Percentiles rank a stretch among this genome's conserved stretches.
Evolutionary conservation across 1,140 invertebrate genomes (phyloP).

Genomic region (Drosophila pseudoananassae): DNA sequence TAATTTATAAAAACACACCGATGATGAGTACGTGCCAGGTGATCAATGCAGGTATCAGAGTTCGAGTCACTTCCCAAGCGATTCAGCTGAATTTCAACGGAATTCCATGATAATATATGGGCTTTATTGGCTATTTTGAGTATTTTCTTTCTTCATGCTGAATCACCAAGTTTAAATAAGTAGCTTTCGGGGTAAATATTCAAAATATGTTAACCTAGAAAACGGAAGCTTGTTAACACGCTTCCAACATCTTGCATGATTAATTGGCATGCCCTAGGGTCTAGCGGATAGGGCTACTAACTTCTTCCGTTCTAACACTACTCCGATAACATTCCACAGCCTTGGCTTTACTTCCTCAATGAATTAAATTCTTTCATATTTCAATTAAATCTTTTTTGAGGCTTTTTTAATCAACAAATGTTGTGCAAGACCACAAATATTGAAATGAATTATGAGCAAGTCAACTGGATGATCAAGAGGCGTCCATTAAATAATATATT

Average conservation of each 20-base stretch:
- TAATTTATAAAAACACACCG: slow-evolving; percentile 37
- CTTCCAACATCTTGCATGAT: slow-evolving; percentile 10
- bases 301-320: background rate
- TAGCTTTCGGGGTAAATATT: background rate
- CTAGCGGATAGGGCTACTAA: background rate
- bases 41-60: slow-evolving; percentile 27
- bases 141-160: slow-evolving; percentile 27
- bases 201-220: slow-evolving; percentile 2
- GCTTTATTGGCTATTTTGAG: background rate
- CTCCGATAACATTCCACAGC: background rate
- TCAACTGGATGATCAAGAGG: slow-evolving; percentile 55
- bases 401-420: background rate
- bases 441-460: slow-evolving; percentile 50
- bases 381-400: slow-evolving; percentile 11
- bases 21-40: slow-evolving; percentile 69
- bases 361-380: slow-evolving; percentile 5
- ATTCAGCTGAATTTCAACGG: slow-evolving; percentile 60
- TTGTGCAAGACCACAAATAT: slow-evolving; percentile 13
- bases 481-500: slow-evolving; percentile 44
- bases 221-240: slow-evolving; percentile 54
- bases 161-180: slow-evolving; percentile 45
- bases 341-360: background rate
- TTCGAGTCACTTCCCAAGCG: slow-evolving; percentile 33
- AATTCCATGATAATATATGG: slow-evolving; percentile 43
- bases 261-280: background rate